Evolutionary conservation across 1,140 invertebrate species (phyloP).

Genomic region (Diuraphis noxia): DNA sequence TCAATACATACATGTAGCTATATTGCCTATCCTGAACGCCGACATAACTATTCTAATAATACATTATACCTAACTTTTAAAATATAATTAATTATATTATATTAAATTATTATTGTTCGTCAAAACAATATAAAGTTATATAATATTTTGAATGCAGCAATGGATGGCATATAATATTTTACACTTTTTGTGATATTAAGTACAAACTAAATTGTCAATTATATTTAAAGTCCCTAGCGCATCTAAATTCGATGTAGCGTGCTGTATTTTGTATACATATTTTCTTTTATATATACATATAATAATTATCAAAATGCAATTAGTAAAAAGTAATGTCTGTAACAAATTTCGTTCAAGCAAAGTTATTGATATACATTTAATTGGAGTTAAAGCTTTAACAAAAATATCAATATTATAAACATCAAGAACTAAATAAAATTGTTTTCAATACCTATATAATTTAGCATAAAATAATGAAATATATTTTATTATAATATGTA

Average conservation of each 20-base stretch:
- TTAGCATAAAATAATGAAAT: background rate
- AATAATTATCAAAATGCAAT: background rate
- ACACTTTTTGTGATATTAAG: no score
- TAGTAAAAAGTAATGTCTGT: background rate
- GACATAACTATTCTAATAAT: background rate
- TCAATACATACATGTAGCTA: background rate
- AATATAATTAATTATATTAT: no score
- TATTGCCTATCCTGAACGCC: slow-evolving; percentile 29
- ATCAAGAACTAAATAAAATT: background rate
- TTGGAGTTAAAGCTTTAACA: no score
- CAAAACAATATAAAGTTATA: no score
- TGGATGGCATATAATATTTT: no score
- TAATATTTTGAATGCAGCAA: no score
- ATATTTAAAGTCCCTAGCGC: background rate
- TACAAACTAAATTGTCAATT: background rate
- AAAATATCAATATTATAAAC: background rate
- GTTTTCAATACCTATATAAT: background rate
- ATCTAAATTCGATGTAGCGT: background rate
- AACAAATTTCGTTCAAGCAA: background rate
- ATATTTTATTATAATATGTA: no score
- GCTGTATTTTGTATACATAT: background rate
- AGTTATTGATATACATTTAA: background rate
- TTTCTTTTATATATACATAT: background rate
- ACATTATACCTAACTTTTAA: no score
- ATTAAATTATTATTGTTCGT: no score